These are phyloP conservation scores for Oophaga pumilio DNA, from an alignment of 2,113 vertebrate genomes.

Conservation along the genomic window DNA sequence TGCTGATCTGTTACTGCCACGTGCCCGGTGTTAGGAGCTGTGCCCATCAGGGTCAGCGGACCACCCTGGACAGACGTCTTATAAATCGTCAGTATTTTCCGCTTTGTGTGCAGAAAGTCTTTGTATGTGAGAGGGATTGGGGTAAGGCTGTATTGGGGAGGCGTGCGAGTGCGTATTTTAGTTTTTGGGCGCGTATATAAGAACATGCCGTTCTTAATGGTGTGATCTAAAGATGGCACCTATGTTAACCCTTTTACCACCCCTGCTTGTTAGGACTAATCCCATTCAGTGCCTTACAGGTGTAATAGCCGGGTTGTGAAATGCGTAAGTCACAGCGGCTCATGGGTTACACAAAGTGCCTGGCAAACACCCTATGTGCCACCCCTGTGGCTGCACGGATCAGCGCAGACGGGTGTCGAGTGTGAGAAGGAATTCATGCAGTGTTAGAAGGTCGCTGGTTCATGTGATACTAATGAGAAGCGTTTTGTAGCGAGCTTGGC, in stretches of 20 bases:
- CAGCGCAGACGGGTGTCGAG: background rate
- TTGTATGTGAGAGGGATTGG: conserved; percentile 46
- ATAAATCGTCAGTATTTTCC: background rate
- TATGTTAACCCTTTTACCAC: conserved; percentile 1
- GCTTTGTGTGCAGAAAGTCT: conserved; percentile 20
- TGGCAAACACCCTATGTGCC: background rate
- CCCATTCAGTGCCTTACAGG: conserved; percentile 21
- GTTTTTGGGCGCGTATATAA: background rate
- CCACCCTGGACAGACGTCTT: background rate
- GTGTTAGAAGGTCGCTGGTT: conserved; percentile 38
- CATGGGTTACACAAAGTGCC: background rate
- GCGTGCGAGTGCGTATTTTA: conserved; percentile 29
- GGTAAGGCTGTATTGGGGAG: conserved; percentile 13
- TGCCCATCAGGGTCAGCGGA: background rate
- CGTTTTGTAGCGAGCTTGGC: conserved; percentile 32
- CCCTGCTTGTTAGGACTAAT: background rate
- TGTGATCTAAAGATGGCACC: conserved; percentile 5
- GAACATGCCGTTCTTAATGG: background rate
- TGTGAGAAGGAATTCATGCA: conserved; percentile 26
- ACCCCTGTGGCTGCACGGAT: background rate
- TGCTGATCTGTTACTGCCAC: background rate
- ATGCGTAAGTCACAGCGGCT: background rate
- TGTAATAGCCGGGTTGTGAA: background rate
- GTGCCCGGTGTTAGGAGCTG: background rate
- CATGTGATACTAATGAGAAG: conserved; percentile 34